phyloP scores from a whole-genome alignment of 1,140 invertebrate species.

The Lordiphosa collinella region DNA sequence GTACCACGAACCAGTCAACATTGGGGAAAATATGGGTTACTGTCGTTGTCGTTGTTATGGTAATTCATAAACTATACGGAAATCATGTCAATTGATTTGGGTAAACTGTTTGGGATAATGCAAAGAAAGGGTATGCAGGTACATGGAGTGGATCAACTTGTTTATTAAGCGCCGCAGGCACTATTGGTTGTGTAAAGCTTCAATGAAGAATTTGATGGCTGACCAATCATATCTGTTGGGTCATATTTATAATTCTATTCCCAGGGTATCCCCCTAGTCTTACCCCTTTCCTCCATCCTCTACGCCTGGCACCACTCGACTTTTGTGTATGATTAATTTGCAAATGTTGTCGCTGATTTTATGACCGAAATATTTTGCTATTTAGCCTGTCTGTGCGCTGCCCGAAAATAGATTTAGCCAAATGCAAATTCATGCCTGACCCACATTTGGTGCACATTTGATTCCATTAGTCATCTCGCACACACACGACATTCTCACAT shows the following conservation, averaged over 20 bases:
- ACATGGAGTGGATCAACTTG: too few species aligned
- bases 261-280: constrained; percentile 2
- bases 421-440: constrained; percentile 77
- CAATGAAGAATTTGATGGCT: too few species aligned
- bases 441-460: constrained; percentile 57
- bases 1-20: constrained; percentile 61
- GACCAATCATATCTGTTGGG: too few species aligned
- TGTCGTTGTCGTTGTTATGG: constrained; percentile 36
- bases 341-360: constrained; percentile 65
- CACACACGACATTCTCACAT: constrained; percentile 1
- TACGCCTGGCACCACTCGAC: constrained; percentile 55
- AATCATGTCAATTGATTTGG: constrained; percentile 74
- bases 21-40: constrained; percentile 23
- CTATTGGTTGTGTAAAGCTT: too few species aligned
- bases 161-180: too few species aligned
- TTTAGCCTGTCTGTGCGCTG: constrained; percentile 24
- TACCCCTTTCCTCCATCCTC: neutral
- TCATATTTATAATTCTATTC: too few species aligned
- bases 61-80: constrained; percentile 16
- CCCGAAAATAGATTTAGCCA: constrained; percentile 65
- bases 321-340: constrained; percentile 60
- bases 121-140: neutral
- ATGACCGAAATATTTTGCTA: constrained; percentile 61
- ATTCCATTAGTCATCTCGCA: constrained; percentile 60
- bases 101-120: constrained; percentile 4